Base-by-base conservation (phyloP, 2,797 vertebrate genomes). In the Borostomias antarcticus region DNA sequence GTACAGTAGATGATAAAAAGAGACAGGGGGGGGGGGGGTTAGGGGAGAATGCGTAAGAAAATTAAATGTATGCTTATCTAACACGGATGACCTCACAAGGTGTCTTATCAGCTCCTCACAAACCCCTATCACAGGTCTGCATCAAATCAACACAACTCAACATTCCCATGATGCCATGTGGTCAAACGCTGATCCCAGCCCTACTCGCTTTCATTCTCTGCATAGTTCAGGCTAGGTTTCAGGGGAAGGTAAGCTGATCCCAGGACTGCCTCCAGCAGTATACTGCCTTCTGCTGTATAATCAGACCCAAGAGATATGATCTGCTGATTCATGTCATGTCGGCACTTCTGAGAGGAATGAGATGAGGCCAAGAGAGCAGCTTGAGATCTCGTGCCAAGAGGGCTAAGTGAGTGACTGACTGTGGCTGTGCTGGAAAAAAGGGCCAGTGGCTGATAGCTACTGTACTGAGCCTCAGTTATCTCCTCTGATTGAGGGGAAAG, bases 251-350 rank as follows among this genome's bases (percentile, higher is more conserved):
- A 47, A 30, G 11, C 11, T 5, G 19, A 61, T 21, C 10, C 4
- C n/a, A 15, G 57, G n/a, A 37, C 33, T 58, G 21, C 5, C 43
- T 48, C 5, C 25, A 26, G 37, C 15, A 33, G 17, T 45, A 43
- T 25, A n/a, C n/a, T n/a, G n/a, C n/a, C n/a, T 60, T 15, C 37
- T 43, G 62, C 32, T n/a, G 15, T 33, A 50, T 33, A 6, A 19
- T 32, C 19, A 52, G 15, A 2, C 32, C 30, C 53, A 15, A 35
- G 4, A 10, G 37, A 28, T 10, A 26, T 40, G 43, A 69, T 51
- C 19, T 62, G 68, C 68, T 73, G 64, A 76, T 29, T 76, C 52
- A 68, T 26, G 17, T 58, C 23, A 32, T n/a, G n/a, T 70, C 52
- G 66, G 64, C 30, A 30, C 48, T 67, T n/a, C n/a, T 50, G n/a